phyloP scores from a whole-genome alignment of 2,888 invertebrate genomes.

The Acrobasis suavella region DNA sequence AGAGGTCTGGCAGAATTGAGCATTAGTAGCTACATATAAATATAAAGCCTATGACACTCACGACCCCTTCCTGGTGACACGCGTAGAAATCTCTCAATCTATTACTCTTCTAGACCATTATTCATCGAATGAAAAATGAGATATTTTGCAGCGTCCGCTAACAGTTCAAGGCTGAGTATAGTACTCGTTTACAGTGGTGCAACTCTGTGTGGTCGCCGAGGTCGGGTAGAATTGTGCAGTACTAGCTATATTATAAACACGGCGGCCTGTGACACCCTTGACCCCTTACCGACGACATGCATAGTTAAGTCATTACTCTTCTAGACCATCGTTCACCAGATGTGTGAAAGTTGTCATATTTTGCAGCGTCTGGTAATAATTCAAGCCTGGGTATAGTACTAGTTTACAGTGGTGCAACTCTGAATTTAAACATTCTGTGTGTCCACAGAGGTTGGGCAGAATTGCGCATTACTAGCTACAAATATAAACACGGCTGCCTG shows the following conservation, averaged over 20 bases:
- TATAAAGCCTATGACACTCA: constrained; percentile 73
- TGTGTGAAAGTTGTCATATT: too few relatives aligned
- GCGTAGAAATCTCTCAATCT: background rate
- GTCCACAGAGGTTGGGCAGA: constrained; percentile 56
- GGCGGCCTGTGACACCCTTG: constrained; percentile 67
- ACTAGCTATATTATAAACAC: constrained; percentile 80
- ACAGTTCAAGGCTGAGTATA: too few relatives aligned
- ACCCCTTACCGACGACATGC: background rate
- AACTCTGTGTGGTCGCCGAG: constrained; percentile 39
- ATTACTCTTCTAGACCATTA: too few relatives aligned
- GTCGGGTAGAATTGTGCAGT: constrained; percentile 71
- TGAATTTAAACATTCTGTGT: constrained; percentile 22
- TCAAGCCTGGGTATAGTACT: too few relatives aligned
- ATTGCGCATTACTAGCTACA: constrained; percentile 78
- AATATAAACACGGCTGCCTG: constrained; percentile 74
- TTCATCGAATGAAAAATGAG: too few relatives aligned
- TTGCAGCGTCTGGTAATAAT: too few relatives aligned
- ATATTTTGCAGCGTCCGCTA: too few relatives aligned
- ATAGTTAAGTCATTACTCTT: background rate
- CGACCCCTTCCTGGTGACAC: constrained; percentile 26
- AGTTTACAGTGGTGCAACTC: too few relatives aligned
- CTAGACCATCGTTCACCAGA: too few relatives aligned
- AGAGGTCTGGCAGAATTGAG: too few relatives aligned
- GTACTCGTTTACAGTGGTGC: too few relatives aligned
- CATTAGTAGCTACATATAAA: constrained; percentile 80